Conservation (phyloP, 2,888 invertebrate species). For the Callimorpha dominula region DNA sequence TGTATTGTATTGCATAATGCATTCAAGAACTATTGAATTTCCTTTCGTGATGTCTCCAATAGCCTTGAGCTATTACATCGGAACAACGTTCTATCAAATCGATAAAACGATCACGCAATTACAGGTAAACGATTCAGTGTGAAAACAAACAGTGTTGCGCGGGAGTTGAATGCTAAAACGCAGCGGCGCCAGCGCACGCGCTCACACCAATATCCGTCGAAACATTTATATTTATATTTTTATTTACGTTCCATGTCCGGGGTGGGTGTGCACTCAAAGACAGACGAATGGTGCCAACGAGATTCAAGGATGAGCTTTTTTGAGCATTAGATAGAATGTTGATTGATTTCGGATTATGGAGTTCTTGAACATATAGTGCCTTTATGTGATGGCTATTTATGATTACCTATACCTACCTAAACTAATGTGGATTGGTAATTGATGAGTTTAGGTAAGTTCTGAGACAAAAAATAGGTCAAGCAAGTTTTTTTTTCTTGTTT, state of each 20-base stretch:
- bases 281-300: constrained; percentile 45
- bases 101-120: constrained; percentile 78
- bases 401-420: constrained; percentile 3
- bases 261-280: constrained; percentile 46
- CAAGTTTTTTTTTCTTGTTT: too few relatives aligned
- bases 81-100: constrained; percentile 60
- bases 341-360: constrained; percentile 43
- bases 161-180: constrained; percentile 77
- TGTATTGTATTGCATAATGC: constrained; percentile 11
- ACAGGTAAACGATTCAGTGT: constrained; percentile 60
- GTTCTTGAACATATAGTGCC: constrained; percentile 18
- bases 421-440: constrained; percentile 15
- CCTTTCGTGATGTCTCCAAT: constrained; percentile 19
- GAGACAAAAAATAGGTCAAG: not conserved
- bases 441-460: not conserved
- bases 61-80: constrained; percentile 60
- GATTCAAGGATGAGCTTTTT: constrained; percentile 44
- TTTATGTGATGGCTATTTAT: constrained; percentile 23
- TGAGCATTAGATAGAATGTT: constrained; percentile 45
- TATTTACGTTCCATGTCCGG: constrained; percentile 75
- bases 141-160: constrained; percentile 77
- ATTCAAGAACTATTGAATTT: constrained; percentile 25
- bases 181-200: constrained; percentile 76
- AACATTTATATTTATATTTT: constrained; percentile 79
- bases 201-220: constrained; percentile 70